phyloP scores from a whole-genome alignment of 2,797 vertebrate species.

The Clamator glandarius region DNA sequence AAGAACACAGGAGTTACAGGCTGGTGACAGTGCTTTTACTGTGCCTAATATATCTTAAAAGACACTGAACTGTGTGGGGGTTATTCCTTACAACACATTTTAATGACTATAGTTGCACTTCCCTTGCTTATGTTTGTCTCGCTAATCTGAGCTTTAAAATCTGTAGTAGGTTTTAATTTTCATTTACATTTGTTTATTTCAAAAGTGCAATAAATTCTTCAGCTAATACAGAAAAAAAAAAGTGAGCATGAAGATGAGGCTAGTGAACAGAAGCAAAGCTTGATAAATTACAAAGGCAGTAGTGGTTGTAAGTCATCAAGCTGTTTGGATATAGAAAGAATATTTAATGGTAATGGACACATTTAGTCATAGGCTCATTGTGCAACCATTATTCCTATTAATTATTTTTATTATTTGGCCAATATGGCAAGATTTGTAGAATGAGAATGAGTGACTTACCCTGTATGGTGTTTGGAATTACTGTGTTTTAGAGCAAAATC shows the following conservation, averaged over 20 bases:
- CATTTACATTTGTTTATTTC: neutral
- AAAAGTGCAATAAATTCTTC: neutral
- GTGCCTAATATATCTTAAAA: neutral
- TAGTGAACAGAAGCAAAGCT: neutral
- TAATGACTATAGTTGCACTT: neutral
- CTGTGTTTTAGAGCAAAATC: neutral
- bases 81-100: neutral
- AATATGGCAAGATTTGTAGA: neutral
- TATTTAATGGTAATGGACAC: neutral
- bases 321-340: neutral
- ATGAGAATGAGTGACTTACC: neutral
- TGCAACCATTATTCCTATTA: neutral
- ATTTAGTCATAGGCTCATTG: neutral
- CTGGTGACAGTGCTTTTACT: neutral
- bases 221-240: neutral
- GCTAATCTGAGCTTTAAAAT: neutral
- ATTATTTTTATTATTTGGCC: neutral
- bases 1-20: neutral
- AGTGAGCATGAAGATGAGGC: neutral
- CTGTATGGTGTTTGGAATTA: neutral
- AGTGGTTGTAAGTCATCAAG: neutral
- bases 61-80: neutral
- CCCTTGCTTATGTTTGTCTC: neutral
- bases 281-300: neutral
- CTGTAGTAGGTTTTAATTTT: neutral